phyloP scores from a whole-genome alignment of 2,113 vertebrate genomes.

The Equus quagga region DNA sequence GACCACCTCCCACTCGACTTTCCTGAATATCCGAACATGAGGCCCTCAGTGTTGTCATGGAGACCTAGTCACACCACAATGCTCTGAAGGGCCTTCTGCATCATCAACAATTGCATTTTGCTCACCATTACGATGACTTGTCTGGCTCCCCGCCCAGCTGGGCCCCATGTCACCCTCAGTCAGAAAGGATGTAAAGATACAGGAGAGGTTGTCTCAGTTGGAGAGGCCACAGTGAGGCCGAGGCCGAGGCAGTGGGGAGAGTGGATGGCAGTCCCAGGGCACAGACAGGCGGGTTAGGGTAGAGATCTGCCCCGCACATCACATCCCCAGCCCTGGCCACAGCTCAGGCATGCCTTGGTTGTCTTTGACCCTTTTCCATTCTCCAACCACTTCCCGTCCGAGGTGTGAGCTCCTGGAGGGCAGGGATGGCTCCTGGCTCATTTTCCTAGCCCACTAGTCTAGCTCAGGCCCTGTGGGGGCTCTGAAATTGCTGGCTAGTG shows the following conservation, averaged over 20 bases:
- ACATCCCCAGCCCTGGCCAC: background rate
- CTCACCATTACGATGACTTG: background rate
- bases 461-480: background rate
- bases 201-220: background rate
- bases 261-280: fast-evolving
- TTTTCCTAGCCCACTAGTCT: background rate
- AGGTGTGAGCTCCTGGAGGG: background rate
- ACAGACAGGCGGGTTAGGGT: fast-evolving
- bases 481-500: background rate
- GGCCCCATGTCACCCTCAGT: background rate
- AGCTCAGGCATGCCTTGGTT: fast-evolving
- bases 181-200: background rate
- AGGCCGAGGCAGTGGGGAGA: background rate
- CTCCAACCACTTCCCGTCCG: background rate
- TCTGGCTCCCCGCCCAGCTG: background rate
- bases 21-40: background rate
- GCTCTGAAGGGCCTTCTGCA: background rate
- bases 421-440: background rate
- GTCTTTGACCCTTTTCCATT: background rate
- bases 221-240: background rate
- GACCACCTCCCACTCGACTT: background rate
- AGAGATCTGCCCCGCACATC: background rate
- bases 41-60: conserved; percentile 73
- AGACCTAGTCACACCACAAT: conserved; percentile 35
- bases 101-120: background rate